Percentiles rank a stretch among this genome's conserved stretches.
phyloP scores from a whole-genome alignment of 2,888 invertebrate genomes.

The Cancer borealis region DNA sequence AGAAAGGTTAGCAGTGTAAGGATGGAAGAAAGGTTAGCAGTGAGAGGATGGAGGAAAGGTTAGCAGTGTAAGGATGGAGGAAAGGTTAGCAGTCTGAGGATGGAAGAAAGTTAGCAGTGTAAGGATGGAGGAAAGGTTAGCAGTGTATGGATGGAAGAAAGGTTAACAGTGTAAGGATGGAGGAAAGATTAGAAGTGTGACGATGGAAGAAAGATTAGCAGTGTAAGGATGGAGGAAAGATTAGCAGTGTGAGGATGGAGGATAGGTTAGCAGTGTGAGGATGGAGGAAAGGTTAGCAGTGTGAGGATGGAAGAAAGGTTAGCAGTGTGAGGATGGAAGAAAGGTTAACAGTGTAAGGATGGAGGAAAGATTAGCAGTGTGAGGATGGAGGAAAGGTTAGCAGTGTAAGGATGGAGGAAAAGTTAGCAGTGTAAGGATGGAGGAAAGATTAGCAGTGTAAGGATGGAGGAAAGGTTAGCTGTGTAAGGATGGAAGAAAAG shows the following conservation, averaged over 20 bases:
- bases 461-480: slow-evolving; percentile 3
- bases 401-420: not conserved
- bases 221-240: too few relatives aligned
- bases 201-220: not conserved
- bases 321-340: not conserved
- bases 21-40: not conserved
- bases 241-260: not conserved
- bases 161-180: not conserved
- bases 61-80: not conserved
- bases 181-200: not conserved
- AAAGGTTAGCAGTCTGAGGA: too few relatives aligned
- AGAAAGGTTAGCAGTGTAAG: not conserved
- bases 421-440: not conserved
- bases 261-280: too few relatives aligned
- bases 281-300: too few relatives aligned
- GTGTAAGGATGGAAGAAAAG: too few relatives aligned
- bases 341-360: too few relatives aligned
- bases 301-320: not conserved
- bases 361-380: not conserved
- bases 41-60: not conserved
- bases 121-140: not conserved
- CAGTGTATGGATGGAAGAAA: too few relatives aligned
- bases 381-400: not conserved
- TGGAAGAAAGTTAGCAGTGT: not conserved
- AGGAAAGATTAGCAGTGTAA: not conserved